A percentile compares a stretch with the other conserved stretches of the same genome.
These are phyloP conservation scores for Pogonus chalceus DNA, from an alignment of 1,140 invertebrate species.

Conservation along the genomic window DNA sequence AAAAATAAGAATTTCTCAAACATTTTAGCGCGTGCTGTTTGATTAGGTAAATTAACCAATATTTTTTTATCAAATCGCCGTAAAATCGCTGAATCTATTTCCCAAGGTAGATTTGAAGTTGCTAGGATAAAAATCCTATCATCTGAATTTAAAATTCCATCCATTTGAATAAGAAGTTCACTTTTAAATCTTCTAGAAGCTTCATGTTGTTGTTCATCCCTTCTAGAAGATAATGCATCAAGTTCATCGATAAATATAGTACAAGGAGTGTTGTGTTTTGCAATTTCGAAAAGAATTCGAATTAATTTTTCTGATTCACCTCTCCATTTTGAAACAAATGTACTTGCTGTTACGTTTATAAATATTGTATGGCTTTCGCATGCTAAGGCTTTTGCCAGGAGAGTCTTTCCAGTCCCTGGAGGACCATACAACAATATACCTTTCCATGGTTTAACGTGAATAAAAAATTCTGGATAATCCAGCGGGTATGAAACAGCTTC, in stretches of 20 bases:
- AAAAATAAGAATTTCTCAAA: conserved; percentile 45
- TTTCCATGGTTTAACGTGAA: conserved; percentile 72
- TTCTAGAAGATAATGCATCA: conserved; percentile 71
- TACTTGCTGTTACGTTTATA: conserved; percentile 84
- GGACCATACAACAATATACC: conserved; percentile 78
- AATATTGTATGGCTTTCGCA: conserved; percentile 77
- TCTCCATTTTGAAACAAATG: conserved; percentile 86
- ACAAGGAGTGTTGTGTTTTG: conserved; percentile 79
- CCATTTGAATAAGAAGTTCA: conserved; percentile 85
- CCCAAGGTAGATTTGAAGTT: conserved; percentile 88
- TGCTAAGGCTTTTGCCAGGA: conserved; percentile 80
- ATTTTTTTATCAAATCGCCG: conserved; percentile 83
- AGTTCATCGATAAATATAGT: conserved; percentile 97
- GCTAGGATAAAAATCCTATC: conserved; percentile 73
- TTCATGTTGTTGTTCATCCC: conserved; percentile 75
- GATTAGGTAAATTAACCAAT: conserved; percentile 64
- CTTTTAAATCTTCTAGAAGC: conserved; percentile 84
- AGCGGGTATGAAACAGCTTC: conserved; percentile 81
- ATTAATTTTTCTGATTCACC: conserved; percentile 91
- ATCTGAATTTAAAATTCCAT: conserved; percentile 59
- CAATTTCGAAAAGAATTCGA: conserved; percentile 79
- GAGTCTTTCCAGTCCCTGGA: conserved; percentile 76
- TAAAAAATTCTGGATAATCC: conserved; percentile 77
- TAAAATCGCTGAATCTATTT: conserved; percentile 68
- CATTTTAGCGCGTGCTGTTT: conserved; percentile 51